Base-by-base conservation (phyloP, 2,113 vertebrate species). In the Fregetta grallaria region DNA sequence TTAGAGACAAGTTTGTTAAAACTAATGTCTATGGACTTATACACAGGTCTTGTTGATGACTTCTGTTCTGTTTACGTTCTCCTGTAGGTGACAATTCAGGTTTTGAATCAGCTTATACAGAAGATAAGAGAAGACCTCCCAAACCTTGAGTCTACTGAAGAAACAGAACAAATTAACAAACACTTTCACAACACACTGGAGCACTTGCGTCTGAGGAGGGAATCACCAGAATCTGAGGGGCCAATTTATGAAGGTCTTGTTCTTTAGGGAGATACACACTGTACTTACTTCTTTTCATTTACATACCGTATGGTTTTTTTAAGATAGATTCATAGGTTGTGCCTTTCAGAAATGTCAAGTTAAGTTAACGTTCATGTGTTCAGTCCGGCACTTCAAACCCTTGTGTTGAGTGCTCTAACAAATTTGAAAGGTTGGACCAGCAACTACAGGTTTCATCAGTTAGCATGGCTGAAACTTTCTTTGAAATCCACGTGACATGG, bases 141-240 rank as follows among this genome's bases (percentile, higher is more conserved):
- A 59, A 99, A 99, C 97, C 98, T 99, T 59, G 99, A 99, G 95
- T 99, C 99, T 45, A 99, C 99, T 66, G 99, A 99, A 97, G 99
- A 99, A 97, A 99, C 99, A 3, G 99, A 99, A 97, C 99, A 99
- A 97, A 99, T 99, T 96, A 99, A 99, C 98, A 99, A 99, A 98
- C 99, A 99, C 96, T 99, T 99, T 98, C 99, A 99, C 92, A 99
- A 99, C 96, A 99, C 99, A 44, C 98, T 99, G 99, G 99, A 99
- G 96, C 99, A 99, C 87, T 98, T 99, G 92, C 99, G 99, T 76
- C 97, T 99, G 98, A 98, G 99, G 98, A 98, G 98, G 90, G 99
- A 99, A 65, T 99, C 99, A 6, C 99, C 99, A 2, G 99, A 99
- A 92, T 98, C 99, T 2, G 99, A 99, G 96, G 99, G 99, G 55